A percentile compares a stretch with the other conserved stretches of the same genome.
phyloP scores from a whole-genome alignment of 2,113 vertebrate genomes.

The Corynorhinus townsendii region DNA sequence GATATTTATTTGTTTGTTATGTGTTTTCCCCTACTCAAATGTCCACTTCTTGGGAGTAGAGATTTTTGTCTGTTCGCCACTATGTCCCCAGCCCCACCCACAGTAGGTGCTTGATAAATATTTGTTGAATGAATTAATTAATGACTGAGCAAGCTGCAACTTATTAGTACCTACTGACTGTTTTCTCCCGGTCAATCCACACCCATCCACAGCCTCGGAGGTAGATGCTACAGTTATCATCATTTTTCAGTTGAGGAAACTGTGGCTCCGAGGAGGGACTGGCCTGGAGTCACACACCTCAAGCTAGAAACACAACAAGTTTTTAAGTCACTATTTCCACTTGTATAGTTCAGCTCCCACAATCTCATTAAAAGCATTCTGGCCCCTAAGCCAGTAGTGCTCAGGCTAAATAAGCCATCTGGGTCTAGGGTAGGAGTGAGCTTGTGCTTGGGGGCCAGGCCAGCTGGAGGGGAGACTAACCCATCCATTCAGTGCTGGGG shows the following conservation, averaged over 20 bases:
- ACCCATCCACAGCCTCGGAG: fast-evolving
- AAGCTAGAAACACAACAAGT: neutral
- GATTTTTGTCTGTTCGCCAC: neutral
- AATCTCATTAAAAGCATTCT: neutral
- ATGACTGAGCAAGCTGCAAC: neutral
- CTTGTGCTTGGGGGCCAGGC: neutral
- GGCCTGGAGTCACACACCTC: neutral
- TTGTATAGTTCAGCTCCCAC: neutral
- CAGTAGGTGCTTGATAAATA: neutral
- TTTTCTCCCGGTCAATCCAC: fast-evolving
- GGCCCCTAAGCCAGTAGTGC: neutral
- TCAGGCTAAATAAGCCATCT: neutral
- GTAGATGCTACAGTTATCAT: neutral
- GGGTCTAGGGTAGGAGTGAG: neutral
- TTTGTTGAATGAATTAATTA: neutral
- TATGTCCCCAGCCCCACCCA: neutral
- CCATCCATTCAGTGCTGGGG: neutral
- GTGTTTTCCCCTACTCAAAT: neutral
- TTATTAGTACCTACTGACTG: neutral
- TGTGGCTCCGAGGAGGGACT: neutral
- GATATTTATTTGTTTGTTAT: neutral
- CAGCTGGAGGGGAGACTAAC: neutral
- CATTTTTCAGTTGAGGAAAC: neutral
- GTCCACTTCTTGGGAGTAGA: neutral
- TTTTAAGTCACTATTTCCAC: neutral